Evolutionary conservation across 2,113 vertebrate species (phyloP), one percentile per base, ranked within the genome.

Genomic region (Syngnathoides biaculeatus): DNA sequence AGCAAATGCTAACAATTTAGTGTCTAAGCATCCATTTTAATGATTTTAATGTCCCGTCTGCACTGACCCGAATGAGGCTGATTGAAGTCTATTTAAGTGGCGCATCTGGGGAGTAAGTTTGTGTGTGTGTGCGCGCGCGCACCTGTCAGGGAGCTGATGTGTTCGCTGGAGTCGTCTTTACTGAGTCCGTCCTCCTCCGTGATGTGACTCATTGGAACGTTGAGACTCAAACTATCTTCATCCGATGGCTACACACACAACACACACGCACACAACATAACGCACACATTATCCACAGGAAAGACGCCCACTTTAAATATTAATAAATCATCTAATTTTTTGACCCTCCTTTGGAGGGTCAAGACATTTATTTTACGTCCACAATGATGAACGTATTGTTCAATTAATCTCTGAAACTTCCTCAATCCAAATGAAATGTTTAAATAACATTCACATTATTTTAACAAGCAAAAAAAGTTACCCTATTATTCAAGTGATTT

Each of bases 181-280:
- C 85, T 63, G 74, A 93, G 64, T n/a, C 86, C 94, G 14, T 96
- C 95, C 85, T 98, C 96, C 89, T 98, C 96, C 59, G 93, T 67
- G 70, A 98, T 97, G 78, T 97, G 92, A 0, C 93, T 94, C 96
- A 98, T 96, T 0, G 94, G 94, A 30, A 91, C 93, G 0, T 93
- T 98, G 42, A 97, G 92, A 88, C 93, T 96, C 71, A 94, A 63
- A 17, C 93, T 92, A 81, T 98, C 96, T 90, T 98, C 96, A 75
- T 98, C 96, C 53, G 94, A 98, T 1, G 96, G 95, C 96, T 98
- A 62, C 13, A 6, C 1, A 17, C 26, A 57, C 26, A 55, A 48
- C 13, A 10, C 0, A 24, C 22, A 55, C 52, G 11, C 10, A 4
- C n/a, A 15, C 13, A 17, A 42, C 9, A 42, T 12, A 11, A 42